Percentiles rank a stretch among this genome's conserved stretches.
These are phyloP conservation scores for Electrona antarctica DNA, from an alignment of 2,113 vertebrate species.

Conservation along the genomic window DNA sequence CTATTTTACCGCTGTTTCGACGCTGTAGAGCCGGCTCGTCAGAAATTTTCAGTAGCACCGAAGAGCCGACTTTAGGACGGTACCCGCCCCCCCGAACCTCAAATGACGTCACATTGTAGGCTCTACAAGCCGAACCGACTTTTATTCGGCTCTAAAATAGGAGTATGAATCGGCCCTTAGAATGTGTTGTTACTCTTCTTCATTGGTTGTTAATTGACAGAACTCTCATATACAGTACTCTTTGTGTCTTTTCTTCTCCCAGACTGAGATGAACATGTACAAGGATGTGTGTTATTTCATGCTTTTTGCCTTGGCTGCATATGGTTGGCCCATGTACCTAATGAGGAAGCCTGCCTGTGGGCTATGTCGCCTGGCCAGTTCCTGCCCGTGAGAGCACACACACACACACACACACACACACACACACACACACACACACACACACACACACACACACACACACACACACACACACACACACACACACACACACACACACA, in stretches of 20 bases:
- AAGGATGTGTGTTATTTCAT: slow-evolving; percentile 99
- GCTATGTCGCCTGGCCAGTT: slow-evolving; percentile 92
- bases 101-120: too few species aligned
- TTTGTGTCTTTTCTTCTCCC: slow-evolving; percentile 52
- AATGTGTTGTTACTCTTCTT: neutral
- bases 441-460: slow-evolving; percentile 42
- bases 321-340: slow-evolving; percentile 99
- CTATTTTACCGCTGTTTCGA: too few species aligned
- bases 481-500: slow-evolving; percentile 14
- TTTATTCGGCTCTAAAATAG: too few species aligned
- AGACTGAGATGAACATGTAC: slow-evolving; percentile 97
- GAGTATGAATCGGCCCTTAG: too few species aligned
- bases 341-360: slow-evolving; percentile 96
- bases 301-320: slow-evolving; percentile 97
- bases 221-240: neutral
- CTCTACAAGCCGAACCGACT: too few species aligned
- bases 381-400: slow-evolving; percentile 89
- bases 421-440: neutral
- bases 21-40: too few species aligned
- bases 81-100: too few species aligned
- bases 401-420: slow-evolving; percentile 28
- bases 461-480: slow-evolving; percentile 39
- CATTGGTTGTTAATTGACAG: neutral
- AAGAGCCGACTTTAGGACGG: too few species aligned
- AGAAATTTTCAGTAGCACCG: too few species aligned